Percentiles rank a stretch among this genome's conserved stretches.
Evolutionary conservation across 2,888 invertebrate genomes (phyloP).

Genomic region (Lysandra bellargus): DNA sequence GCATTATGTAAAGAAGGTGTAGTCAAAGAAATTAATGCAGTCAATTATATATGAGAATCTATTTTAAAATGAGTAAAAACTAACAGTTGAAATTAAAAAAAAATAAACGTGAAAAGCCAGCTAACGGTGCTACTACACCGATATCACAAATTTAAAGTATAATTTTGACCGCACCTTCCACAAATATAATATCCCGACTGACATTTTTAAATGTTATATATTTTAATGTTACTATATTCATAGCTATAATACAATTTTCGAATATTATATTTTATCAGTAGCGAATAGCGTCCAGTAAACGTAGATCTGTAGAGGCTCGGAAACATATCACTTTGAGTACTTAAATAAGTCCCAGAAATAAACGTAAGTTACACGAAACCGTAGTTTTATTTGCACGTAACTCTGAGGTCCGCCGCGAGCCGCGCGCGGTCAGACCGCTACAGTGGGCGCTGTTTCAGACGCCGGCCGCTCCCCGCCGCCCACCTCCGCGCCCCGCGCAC

Average conservation of each 20-base stretch:
- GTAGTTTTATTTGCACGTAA: slow-evolving; percentile 32
- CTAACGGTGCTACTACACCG: neutral
- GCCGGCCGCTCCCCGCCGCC: slow-evolving; percentile 51
- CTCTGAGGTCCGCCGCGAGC: slow-evolving; percentile 40
- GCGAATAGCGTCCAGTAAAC: neutral
- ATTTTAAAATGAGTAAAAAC: neutral
- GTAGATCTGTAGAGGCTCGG: slow-evolving; percentile 21
- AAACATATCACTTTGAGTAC: slow-evolving; percentile 29
- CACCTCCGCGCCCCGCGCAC: slow-evolving; percentile 59
- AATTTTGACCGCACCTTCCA: slow-evolving; percentile 4
- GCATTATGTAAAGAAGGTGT: slow-evolving; percentile 3
- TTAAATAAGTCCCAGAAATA: slow-evolving; percentile 18
- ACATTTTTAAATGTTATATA: neutral
- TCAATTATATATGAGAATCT: neutral
- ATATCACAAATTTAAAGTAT: neutral
- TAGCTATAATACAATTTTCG: neutral
- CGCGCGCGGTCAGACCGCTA: slow-evolving; percentile 38
- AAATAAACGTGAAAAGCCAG: neutral
- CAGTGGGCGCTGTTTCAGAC: slow-evolving; percentile 30
- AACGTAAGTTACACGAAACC: slow-evolving; percentile 9
- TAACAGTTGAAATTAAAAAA: no score
- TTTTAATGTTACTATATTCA: neutral
- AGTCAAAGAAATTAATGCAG: neutral
- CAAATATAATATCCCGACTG: neutral
- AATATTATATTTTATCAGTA: slow-evolving; percentile 7